Evolutionary conservation across 2,888 invertebrate genomes (phyloP).

Genomic region (Mythimna impura): DNA sequence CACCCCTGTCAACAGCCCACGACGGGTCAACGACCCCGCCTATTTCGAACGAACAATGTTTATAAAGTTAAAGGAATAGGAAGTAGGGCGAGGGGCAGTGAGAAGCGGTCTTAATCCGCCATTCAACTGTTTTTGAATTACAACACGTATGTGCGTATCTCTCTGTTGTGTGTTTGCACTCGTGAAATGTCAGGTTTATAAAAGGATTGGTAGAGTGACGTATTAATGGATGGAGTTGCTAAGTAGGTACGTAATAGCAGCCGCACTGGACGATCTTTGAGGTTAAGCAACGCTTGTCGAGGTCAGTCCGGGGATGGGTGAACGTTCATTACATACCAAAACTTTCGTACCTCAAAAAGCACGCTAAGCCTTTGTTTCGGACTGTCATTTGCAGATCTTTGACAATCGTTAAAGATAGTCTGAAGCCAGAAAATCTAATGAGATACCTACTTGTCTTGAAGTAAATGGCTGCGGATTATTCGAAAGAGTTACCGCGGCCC

Average conservation of each 20-base stretch:
- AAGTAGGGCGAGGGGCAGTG: constrained; percentile 78
- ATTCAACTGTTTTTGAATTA: constrained; percentile 70
- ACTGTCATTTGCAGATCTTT: background rate
- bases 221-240: background rate
- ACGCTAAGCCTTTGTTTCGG: background rate
- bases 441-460: too few species aligned
- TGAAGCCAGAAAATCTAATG: background rate
- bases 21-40: constrained; percentile 83
- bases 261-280: background rate
- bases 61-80: constrained; percentile 80
- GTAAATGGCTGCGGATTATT: too few species aligned
- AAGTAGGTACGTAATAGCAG: background rate
- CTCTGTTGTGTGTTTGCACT: constrained; percentile 15
- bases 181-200: constrained; percentile 40
- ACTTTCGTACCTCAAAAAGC: background rate
- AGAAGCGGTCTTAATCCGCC: constrained; percentile 64
- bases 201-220: constrained; percentile 23
- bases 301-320: background rate
- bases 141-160: constrained; percentile 31
- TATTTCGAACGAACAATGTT: constrained; percentile 86
- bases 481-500: too few species aligned
- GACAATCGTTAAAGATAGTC: background rate
- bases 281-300: background rate
- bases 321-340: background rate
- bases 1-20: constrained; percentile 83